These are phyloP conservation scores for Scolopax mira DNA, from an alignment of 2,113 vertebrate species.

Conservation along the genomic window DNA sequence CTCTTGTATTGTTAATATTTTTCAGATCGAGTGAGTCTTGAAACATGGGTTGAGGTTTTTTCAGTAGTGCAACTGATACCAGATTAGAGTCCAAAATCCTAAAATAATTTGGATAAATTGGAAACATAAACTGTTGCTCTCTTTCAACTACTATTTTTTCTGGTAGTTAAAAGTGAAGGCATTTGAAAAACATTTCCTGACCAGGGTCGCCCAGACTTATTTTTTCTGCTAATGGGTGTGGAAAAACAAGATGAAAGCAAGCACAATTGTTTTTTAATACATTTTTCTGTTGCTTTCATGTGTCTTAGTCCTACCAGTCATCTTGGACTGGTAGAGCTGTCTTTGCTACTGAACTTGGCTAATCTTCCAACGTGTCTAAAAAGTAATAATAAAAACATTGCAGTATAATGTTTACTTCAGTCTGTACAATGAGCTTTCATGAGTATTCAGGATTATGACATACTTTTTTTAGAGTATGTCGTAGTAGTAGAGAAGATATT, in stretches of 20 bases:
- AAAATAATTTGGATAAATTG: slow-evolving; percentile 21
- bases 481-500: neutral
- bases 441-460: neutral
- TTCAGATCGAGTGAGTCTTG: neutral
- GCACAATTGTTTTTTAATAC: neutral
- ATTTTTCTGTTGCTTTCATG: slow-evolving; percentile 14
- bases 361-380: neutral
- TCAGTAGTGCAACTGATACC: neutral
- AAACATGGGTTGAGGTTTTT: neutral
- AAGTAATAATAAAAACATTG: neutral
- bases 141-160: neutral
- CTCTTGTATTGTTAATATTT: neutral
- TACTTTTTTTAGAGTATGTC: neutral
- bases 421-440: neutral
- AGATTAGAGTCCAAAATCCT: slow-evolving; percentile 12
- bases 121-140: neutral
- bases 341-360: neutral
- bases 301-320: neutral
- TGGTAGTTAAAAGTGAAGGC: slow-evolving; percentile 16
- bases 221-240: neutral
- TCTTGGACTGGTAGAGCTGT: neutral
- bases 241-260: slow-evolving; percentile 52
- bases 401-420: neutral
- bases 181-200: slow-evolving; percentile 28
- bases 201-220: neutral